Evolutionary conservation across 2,888 invertebrate species (phyloP).

Genomic region (Allolobophora icterica): DNA sequence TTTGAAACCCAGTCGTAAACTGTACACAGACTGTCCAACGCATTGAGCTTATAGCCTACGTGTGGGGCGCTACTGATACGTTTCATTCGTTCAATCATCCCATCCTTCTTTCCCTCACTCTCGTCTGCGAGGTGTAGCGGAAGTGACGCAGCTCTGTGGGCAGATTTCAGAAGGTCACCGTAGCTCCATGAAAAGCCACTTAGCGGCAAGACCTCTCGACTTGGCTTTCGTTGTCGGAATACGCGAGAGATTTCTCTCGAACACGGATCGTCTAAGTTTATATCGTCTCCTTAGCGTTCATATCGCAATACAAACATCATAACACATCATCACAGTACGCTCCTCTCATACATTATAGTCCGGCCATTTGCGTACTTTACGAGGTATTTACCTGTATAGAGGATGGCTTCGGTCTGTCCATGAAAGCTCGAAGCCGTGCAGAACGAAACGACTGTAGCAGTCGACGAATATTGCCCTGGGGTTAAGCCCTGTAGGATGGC

Average conservation of each 20-base stretch:
- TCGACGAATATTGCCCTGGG: neutral
- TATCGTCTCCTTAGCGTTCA: neutral
- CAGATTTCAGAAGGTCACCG: neutral
- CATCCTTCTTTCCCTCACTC: neutral
- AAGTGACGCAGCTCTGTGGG: neutral
- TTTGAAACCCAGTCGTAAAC: neutral
- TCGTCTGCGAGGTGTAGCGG: neutral
- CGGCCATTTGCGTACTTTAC: neutral
- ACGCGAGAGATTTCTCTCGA: neutral
- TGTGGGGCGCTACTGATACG: neutral
- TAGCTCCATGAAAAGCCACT: neutral
- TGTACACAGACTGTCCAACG: neutral
- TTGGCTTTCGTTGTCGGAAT: neutral
- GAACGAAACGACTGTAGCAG: neutral
- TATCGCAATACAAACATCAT: neutral
- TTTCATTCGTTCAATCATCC: neutral
- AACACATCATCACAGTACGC: neutral
- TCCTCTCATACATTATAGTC: neutral
- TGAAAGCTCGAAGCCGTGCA: neutral
- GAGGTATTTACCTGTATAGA: neutral
- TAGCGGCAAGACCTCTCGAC: neutral
- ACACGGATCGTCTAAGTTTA: neutral
- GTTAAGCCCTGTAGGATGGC: neutral
- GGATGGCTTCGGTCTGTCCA: neutral
- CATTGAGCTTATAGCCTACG: neutral